Evolutionary conservation across 2,113 vertebrate species (phyloP).

Genomic region (Ellobius talpinus): DNA sequence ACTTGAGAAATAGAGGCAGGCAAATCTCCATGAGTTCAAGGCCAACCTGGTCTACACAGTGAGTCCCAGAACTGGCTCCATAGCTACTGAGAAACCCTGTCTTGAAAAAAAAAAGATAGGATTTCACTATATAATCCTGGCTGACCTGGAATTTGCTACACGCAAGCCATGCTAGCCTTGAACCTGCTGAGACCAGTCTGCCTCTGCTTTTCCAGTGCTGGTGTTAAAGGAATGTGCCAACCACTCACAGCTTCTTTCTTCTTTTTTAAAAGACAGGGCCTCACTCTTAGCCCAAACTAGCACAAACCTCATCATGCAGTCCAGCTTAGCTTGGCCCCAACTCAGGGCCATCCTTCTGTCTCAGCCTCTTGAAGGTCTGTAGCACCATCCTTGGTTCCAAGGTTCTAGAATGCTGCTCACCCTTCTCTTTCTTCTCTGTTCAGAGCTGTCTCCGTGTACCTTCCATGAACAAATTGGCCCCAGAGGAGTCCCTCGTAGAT

Average conservation of each 20-base stretch:
- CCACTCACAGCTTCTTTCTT: neutral
- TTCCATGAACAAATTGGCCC: slow-evolving; percentile 66
- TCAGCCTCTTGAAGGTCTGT: neutral
- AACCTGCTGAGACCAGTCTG: neutral
- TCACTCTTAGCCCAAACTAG: neutral
- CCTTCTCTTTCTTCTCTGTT: neutral
- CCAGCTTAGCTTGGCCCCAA: neutral
- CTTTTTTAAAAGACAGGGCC: neutral
- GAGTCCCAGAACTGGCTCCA: no score
- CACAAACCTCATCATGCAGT: neutral
- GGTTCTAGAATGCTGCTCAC: slow-evolving; percentile 61
- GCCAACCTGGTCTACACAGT: no score
- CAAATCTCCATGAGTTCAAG: no score
- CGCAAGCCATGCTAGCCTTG: neutral
- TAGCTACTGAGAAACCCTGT: no score
- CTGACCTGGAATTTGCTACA: neutral
- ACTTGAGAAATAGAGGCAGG: no score
- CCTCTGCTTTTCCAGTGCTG: neutral
- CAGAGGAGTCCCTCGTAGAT: neutral
- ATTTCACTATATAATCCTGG: neutral
- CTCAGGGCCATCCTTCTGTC: neutral
- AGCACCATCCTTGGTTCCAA: neutral
- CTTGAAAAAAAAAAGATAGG: neutral
- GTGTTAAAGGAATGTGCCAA: neutral
- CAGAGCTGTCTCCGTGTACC: slow-evolving; percentile 22